Evolutionary conservation across 2,113 vertebrate species (phyloP), one percentile per base, ranked within the genome.

Genomic region (Microcebus tavaratra): DNA sequence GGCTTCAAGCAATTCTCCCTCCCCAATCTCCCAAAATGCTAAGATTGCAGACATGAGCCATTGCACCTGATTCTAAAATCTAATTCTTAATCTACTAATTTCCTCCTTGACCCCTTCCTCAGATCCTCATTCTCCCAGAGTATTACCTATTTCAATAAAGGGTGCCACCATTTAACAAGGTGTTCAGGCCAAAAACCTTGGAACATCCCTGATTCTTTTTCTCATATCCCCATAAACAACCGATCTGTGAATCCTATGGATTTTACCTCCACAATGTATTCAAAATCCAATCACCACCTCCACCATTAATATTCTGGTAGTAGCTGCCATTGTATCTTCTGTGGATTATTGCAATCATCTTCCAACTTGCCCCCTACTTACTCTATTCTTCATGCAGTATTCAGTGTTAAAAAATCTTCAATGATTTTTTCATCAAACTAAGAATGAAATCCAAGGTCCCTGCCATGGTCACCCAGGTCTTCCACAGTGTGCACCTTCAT

Each of bases 121-220:
- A 68, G 21, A 80, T 31, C 3, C 20, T 67, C 48, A 53, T 75
- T 42, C 18, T 90, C 50, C 29, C 53, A 42, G 1, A 68, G 18
- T 73, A 42, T 93, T 85, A 34, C 13, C 27, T 80, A 45, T 72
- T 89, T 96, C 45, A 86, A 14, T 93, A 68, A 91, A 95, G n/a
- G 34, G 8, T 8, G 29, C 23, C n/a, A 65, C 13, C 17, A 29
- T 75, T 42, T 83, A 90, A 75, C 25, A 42, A 80, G 18, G 7
- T 34, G 15, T 96, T 68, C 50, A 67, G 18, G 27, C 8, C 20
- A 21, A 34, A 84, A 91, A 92, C 9, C 31, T n/a, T 93, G 70
- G 50, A 59, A 21, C 36, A 36, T 65, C 25, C 53, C 10, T 55
- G 20, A 36, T 88, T 68, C n/a, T 67, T 92, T 93, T 82, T 76